Evolutionary conservation across 2,888 invertebrate genomes (phyloP).

Genomic region (Agrilus biguttatus): DNA sequence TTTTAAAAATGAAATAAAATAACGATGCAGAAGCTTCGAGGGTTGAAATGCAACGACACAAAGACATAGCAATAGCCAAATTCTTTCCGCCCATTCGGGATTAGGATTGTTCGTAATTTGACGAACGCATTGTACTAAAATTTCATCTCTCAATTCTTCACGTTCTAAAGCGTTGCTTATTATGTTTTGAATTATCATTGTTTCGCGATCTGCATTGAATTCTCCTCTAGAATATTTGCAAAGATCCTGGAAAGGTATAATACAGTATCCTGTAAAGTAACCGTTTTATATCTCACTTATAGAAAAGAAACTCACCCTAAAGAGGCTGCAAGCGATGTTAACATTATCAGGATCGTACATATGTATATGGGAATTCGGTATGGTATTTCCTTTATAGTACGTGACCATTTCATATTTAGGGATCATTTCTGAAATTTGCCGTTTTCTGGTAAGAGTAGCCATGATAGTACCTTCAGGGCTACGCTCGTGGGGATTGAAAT

Average conservation of each 20-base stretch:
- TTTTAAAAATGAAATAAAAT: constrained; percentile 61
- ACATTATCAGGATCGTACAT: constrained; percentile 92
- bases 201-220: constrained; percentile 68
- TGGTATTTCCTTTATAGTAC: constrained; percentile 74
- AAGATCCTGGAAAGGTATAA: constrained; percentile 48
- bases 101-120: constrained; percentile 83
- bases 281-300: background rate
- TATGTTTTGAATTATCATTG: constrained; percentile 68
- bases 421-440: constrained; percentile 62
- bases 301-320: constrained; percentile 50
- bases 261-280: background rate
- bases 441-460: constrained; percentile 68
- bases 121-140: constrained; percentile 76
- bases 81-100: constrained; percentile 65
- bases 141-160: constrained; percentile 84
- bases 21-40: constrained; percentile 65
- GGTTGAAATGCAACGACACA: constrained; percentile 89
- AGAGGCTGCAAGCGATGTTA: constrained; percentile 75
- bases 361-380: constrained; percentile 87
- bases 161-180: constrained; percentile 79
- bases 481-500: constrained; percentile 79
- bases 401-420: constrained; percentile 89
- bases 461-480: constrained; percentile 80
- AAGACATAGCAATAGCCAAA: constrained; percentile 80
- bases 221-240: constrained; percentile 85